Evolutionary conservation across 2,797 vertebrate genomes (phyloP).

Genomic region (Trachops cirrhosus): DNA sequence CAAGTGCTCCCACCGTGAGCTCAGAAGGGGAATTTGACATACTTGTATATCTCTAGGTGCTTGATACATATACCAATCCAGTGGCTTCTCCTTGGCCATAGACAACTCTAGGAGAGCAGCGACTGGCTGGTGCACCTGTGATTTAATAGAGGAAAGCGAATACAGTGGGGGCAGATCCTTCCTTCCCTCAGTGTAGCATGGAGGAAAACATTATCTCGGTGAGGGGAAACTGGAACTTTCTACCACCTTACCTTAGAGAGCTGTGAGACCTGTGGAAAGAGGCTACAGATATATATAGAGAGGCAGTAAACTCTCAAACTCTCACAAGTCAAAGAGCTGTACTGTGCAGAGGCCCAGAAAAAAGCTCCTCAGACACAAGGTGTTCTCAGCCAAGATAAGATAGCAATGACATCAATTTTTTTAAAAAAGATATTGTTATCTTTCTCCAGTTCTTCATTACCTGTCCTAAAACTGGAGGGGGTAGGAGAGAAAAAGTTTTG

Average conservation of each 20-base stretch:
- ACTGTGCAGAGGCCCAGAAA: background rate
- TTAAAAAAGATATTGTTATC: background rate
- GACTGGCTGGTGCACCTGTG: background rate
- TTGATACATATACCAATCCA: background rate
- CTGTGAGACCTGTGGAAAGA: background rate
- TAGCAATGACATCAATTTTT: no score
- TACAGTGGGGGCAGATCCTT: background rate
- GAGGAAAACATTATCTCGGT: background rate
- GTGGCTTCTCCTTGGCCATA: background rate
- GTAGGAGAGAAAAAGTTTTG: background rate
- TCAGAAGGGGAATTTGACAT: background rate
- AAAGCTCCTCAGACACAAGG: background rate
- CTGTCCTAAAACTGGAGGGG: background rate
- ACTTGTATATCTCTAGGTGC: background rate
- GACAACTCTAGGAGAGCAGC: background rate
- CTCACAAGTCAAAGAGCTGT: background rate
- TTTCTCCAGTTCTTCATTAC: background rate
- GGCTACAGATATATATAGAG: rapidly evolving
- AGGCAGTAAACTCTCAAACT: background rate
- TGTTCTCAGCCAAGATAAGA: background rate
- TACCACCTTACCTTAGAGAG: rapidly evolving
- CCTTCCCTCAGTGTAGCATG: no score
- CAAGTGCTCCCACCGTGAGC: background rate
- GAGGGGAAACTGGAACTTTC: no score
- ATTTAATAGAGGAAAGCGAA: background rate